Base-by-base conservation (phyloP, 2,888 invertebrate species). In the Trachelus troglodyta region DNA sequence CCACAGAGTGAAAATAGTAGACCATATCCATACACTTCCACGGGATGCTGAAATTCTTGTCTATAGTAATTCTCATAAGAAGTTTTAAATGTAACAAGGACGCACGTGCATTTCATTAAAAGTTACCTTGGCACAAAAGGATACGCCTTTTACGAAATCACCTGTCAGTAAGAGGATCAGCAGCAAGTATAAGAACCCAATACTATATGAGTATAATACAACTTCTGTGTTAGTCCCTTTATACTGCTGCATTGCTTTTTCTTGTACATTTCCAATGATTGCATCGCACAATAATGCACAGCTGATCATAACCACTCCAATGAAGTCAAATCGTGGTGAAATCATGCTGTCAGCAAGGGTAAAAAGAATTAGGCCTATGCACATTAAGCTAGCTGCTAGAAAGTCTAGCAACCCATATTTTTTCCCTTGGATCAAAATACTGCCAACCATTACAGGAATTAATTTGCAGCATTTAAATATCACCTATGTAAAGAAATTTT, bases 401-500 rank as follows among this genome's bases (percentile, higher is more conserved):
- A 98, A 96, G 91, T 98, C 98, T 81, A 98, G 89, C 31, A 95
- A 93, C 1, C 96, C 96, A 91, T 98, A 98, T 84, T 94, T 94
- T 92, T 98, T 98, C 78, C 96, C 95, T 92, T 98, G 96, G 87
- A 99, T 98, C 75, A 99, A 89, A 83, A 98, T 97, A 84, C 98
- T 97, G 34, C 99, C 99, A 81, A 98, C 94, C 90, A 99, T 94
- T 0, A 99, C 99, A 0, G 99, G 99, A 86, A 99, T 97, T 0
- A 99, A 93, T 91, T 99, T 99, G 92, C 99, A 99, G 90, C 98
- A 98, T 91, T 99, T 99, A 90, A 99, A 99, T 87, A 99, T 98
- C 71, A 99, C 95, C 91, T 92, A 86, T 31, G 31, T 4, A 31
- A 71, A 33, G 0, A 11, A 15, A 71, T 2, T 15, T 30, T 30